Base-by-base conservation (phyloP, 2,797 vertebrate genomes). In the Pogonophryne albipinna region DNA sequence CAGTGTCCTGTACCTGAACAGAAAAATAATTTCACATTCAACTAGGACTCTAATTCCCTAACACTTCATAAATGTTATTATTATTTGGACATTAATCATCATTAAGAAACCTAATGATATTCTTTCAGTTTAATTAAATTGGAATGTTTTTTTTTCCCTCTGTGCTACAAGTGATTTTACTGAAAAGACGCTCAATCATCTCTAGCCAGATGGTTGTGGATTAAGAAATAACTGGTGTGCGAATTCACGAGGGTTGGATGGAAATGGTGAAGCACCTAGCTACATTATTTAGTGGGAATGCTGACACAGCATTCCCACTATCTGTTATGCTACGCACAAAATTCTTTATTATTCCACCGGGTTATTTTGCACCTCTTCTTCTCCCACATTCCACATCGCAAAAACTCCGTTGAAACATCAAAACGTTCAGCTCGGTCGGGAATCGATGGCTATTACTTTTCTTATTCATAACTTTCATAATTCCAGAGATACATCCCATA, bases 51-150 rank as follows among this genome's bases (percentile, higher is more conserved):
- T 91, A 89, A 92, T 90, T 84, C 79, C 79, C 75, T 83, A 87
- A 91, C 88, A 86, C 88, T 93, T 92, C 85, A 88, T 90, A 92
- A 93, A 94, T 90, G 89, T 89, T 92, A 90, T 85, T 90, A 91
- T 93, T 93, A 92, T 93, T 93, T 93, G 88, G 89, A 87, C 85
- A 95, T 95, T 91, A 88, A 94, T 95, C 93, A 93, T 93, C 87
- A 92, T 95, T 94, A 94, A 79, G 80, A 83, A 59, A 47, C 69
- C 71, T 94, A 93, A 94, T 91, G 84, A 91, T 87, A 90, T 91
- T 93, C 88, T 92, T 95, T 93, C 82, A 82, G 84, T 92, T 89
- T 89, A 94, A 94, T 94, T 92, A 90, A 89, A 94, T 86, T 76
- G 75, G 79, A 93, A 91, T 86, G 67, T 70, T 78, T 86, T 86